Evolutionary conservation across 2,888 invertebrate genomes (phyloP), one percentile per base, ranked within the genome.

Genomic region (Phrixothrix hirtus): DNA sequence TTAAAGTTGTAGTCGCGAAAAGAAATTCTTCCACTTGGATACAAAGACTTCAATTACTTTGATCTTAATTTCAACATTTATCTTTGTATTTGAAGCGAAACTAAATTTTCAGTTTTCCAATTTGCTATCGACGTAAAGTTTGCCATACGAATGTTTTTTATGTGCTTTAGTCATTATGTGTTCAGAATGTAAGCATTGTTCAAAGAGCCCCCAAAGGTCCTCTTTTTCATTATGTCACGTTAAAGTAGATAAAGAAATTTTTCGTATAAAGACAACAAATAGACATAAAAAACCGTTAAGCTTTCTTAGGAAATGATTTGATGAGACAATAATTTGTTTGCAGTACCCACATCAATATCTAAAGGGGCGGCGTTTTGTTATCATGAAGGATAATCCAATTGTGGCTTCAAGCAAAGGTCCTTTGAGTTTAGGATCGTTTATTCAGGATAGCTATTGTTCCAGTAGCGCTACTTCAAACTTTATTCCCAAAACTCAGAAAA

Each of bases 11-110:
- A 38, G 38, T 1, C 36, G 21, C 11, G 11, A 9, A 27, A 38
- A 38, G 26, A 13, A 38, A 38, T 38, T 38, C 38, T 1, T 12
- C 15, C 5, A 27, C 17, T 27, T 38, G 38, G 15, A 21, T 9
- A 13, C 26, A 38, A 38, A 27, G 38, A 10, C 27, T 13, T 15
- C 13, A 38, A 38, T 38, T 38, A 38, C 38, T 38, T 38, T 38
- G 38, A 38, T 38, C 26, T 38, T 14, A 38, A 38, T 38, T 38
- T 38, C 27, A 3, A 25, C 26, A 38, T 38, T 38, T 38, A 38
- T 38, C 38, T 38, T 38, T 13, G 27, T 38, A 38, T 38, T 38
- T 38, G 25, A 26, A 38, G 27, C 26, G 11, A 25, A 26, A 27
- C 25, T 21, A 13, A 15, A 15, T n/a, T 21, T 38, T 13, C 38